Conservation (phyloP, 2,113 vertebrate genomes). For the Phainopepla nitens region DNA sequence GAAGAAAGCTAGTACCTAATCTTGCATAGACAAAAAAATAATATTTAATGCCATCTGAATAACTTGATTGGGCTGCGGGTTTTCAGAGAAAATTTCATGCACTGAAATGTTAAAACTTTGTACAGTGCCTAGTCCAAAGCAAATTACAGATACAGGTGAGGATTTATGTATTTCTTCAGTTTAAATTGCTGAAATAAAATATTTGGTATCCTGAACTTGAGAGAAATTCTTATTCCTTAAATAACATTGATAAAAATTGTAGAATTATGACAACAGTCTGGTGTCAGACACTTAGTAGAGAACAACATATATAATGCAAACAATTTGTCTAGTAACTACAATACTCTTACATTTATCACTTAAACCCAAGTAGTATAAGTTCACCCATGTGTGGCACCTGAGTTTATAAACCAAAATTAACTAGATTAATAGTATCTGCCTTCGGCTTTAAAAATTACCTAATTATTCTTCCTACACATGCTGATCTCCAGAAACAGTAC, state of each 20-base stretch:
- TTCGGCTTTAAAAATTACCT: background rate
- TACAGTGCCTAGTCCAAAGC: background rate
- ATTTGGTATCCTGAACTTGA: background rate
- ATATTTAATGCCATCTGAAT: background rate
- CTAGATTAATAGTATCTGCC: background rate
- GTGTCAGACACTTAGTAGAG: background rate
- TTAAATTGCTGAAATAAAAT: background rate
- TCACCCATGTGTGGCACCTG: background rate
- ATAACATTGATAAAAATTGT: background rate
- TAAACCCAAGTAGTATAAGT: background rate
- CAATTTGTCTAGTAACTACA: background rate
- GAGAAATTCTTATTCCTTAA: background rate
- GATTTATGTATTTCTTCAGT: background rate
- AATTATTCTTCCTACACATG: background rate
- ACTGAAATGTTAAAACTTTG: background rate
- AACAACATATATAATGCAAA: background rate
- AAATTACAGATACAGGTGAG: background rate
- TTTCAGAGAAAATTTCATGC: background rate
- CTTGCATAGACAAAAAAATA: background rate
- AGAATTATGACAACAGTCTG: background rate
- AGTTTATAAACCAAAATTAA: background rate
- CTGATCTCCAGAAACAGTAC: background rate
- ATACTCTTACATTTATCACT: background rate
- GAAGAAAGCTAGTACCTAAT: background rate
- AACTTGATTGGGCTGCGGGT: background rate